A percentile compares a stretch with the other conserved stretches of the same genome.
phyloP scores from a whole-genome alignment of 2,113 vertebrate species.

The Loxodonta africana region DNA sequence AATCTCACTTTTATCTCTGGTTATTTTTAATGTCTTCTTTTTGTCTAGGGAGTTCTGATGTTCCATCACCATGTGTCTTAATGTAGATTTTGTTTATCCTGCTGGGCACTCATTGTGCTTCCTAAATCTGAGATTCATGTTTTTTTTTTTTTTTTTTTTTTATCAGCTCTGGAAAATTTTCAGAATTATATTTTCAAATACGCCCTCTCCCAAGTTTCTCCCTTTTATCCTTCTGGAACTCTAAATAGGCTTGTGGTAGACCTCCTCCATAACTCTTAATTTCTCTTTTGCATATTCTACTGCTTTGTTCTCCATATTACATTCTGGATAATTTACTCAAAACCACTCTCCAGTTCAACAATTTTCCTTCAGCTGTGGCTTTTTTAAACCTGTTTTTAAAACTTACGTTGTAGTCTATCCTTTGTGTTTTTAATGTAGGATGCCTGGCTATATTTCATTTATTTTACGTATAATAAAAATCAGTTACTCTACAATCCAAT shows the following conservation, averaged over 20 bases:
- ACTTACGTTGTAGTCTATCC: background rate
- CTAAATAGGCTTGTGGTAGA: background rate
- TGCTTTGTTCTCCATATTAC: background rate
- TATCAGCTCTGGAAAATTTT: background rate
- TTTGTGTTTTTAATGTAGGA: background rate
- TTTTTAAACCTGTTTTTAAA: background rate
- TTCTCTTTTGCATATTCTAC: background rate
- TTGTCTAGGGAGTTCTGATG: background rate
- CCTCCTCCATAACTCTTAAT: background rate
- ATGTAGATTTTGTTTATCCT: background rate
- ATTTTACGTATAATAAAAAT: background rate
- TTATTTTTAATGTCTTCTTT: background rate
- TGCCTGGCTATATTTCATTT: background rate
- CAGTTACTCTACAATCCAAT: background rate
- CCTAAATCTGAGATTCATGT: background rate
- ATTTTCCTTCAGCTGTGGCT: background rate
- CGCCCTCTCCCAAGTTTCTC: background rate
- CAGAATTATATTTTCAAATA: background rate
- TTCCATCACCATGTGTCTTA: background rate
- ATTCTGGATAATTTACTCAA: background rate
- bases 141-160: background rate
- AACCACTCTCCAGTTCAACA: background rate
- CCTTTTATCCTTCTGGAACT: background rate
- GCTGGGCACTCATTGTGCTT: background rate
- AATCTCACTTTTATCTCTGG: background rate